These are phyloP conservation scores for Holotrichia oblita DNA, from an alignment of 1,140 invertebrate species.

Conservation along the genomic window DNA sequence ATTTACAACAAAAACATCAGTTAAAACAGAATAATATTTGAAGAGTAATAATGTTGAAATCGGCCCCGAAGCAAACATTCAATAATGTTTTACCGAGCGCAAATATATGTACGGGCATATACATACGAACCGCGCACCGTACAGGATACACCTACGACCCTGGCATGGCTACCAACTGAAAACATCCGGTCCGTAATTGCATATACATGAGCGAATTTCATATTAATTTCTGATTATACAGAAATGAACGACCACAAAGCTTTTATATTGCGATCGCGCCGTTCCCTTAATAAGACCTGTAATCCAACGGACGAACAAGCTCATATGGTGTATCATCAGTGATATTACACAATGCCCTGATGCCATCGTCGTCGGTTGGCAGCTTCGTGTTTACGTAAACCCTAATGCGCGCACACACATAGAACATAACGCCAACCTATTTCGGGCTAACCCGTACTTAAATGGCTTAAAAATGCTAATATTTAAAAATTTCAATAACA, in stretches of 20 bases:
- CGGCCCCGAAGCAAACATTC: conserved; percentile 46
- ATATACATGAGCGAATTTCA: conserved; percentile 62
- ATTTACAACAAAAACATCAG: conserved; percentile 18
- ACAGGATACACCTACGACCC: conserved; percentile 26
- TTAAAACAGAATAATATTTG: conserved; percentile 41
- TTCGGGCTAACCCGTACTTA: conserved; percentile 12
- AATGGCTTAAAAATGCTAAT: conserved; percentile 43
- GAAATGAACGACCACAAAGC: conserved; percentile 61
- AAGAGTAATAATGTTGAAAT: conserved; percentile 42
- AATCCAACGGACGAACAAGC: conserved; percentile 54
- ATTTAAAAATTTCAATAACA: conserved; percentile 43
- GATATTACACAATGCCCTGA: conserved; percentile 56
- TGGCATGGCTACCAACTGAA: conserved; percentile 49
- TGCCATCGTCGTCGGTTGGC: conserved; percentile 38
- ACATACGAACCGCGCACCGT: background rate
- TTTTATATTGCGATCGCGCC: conserved; percentile 60
- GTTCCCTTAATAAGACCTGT: conserved; percentile 61
- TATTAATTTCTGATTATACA: conserved; percentile 63
- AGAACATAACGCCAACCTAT: conserved; percentile 18
- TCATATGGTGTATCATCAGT: conserved; percentile 58
- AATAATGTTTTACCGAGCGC: conserved; percentile 48
- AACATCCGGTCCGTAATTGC: conserved; percentile 57
- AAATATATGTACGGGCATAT: conserved; percentile 40
- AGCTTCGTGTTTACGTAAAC: conserved; percentile 14
- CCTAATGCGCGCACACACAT: background rate